Percentiles rank a stretch among this genome's conserved stretches.
These are phyloP conservation scores for Eilema griseolum DNA, from an alignment of 2,888 invertebrate species.

Conservation along the genomic window DNA sequence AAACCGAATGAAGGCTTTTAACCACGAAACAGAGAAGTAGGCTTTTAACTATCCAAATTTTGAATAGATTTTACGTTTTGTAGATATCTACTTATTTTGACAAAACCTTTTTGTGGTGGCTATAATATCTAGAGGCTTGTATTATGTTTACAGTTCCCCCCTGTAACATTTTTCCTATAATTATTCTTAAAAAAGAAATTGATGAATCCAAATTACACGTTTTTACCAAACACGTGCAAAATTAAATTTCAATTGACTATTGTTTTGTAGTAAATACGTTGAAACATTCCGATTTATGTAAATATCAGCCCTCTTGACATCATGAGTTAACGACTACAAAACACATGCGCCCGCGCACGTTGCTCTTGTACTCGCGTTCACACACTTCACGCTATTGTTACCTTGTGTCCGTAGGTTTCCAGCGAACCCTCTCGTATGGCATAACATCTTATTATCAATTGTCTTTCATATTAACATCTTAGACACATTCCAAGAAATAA, in stretches of 20 bases:
- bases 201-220: neutral
- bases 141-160: neutral
- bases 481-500: slow-evolving; percentile 18
- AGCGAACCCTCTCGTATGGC: slow-evolving; percentile 30
- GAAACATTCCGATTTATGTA: neutral
- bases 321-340: neutral
- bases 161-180: neutral
- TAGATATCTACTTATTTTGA: no score
- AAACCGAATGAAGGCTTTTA: no score
- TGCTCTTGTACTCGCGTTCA: slow-evolving; percentile 7
- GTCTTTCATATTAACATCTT: slow-evolving; percentile 8
- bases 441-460: slow-evolving; percentile 31
- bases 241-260: neutral
- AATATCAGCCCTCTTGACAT: slow-evolving; percentile 6
- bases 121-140: neutral
- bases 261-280: neutral
- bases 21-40: no score
- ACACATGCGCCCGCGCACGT: neutral
- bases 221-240: neutral
- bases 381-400: slow-evolving; percentile 24
- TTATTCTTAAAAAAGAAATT: neutral
- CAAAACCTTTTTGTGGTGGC: no score
- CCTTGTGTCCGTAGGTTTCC: slow-evolving; percentile 23
- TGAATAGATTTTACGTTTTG: no score
- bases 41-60: neutral